Percentiles rank a stretch among this genome's conserved stretches.
Conservation (phyloP, 2,888 invertebrate species). For the Meiosimyza platycephala region DNA sequence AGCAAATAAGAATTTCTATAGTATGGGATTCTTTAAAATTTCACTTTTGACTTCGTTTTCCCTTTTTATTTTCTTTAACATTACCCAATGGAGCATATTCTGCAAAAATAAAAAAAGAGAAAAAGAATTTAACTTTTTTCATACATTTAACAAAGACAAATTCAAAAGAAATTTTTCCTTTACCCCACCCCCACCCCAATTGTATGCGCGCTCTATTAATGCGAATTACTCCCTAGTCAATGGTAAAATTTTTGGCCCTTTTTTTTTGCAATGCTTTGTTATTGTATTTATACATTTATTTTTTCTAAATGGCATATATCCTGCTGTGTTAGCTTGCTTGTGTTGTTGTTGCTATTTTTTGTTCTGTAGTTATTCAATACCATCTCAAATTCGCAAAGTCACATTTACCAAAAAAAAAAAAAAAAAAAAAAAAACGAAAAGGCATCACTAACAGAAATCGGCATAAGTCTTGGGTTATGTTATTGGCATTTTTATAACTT, state of each 20-base stretch:
- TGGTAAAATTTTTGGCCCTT: not conserved
- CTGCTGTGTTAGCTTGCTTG: not conserved
- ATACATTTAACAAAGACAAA: not conserved
- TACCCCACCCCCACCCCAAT: not conserved
- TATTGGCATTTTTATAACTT: too few species aligned
- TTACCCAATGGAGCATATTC: too few species aligned
- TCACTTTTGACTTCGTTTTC: not conserved
- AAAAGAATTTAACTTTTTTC: not conserved
- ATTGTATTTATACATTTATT: not conserved
- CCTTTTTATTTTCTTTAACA: not conserved
- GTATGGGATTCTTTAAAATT: not conserved
- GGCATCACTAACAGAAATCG: too few species aligned
- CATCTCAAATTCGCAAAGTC: slow-evolving; percentile 29
- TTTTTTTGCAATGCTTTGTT: not conserved
- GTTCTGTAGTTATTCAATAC: slow-evolving; percentile 18
- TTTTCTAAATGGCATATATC: not conserved
- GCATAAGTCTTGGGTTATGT: too few species aligned
- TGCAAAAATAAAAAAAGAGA: not conserved
- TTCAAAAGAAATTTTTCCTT: not conserved
- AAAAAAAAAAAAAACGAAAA: too few species aligned
- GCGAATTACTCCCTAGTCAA: slow-evolving; percentile 27
- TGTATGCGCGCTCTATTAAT: slow-evolving; percentile 14
- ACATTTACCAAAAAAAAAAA: too few species aligned
- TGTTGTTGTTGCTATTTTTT: slow-evolving; percentile 2
- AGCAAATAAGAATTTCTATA: not conserved